Evolutionary conservation across 1,140 invertebrate species (phyloP).

Genomic region (Drosophila melanica): DNA sequence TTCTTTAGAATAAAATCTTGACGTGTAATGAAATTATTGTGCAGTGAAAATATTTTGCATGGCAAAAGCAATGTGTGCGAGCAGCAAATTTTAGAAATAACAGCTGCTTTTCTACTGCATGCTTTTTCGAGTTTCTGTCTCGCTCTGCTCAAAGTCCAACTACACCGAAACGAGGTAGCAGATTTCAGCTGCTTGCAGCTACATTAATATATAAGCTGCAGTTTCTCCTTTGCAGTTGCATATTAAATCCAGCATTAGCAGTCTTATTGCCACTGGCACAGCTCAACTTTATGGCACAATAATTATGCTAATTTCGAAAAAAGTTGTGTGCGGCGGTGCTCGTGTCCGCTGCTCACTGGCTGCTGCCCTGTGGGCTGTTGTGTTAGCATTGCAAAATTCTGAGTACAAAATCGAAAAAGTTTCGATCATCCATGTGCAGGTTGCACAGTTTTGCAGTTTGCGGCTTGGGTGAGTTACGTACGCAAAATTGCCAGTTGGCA

Average conservation of each 20-base stretch:
- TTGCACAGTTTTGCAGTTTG: conserved; percentile 45
- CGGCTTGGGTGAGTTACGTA: conserved; percentile 3
- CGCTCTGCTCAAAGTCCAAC: background rate
- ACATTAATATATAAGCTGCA: background rate
- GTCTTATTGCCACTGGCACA: conserved; percentile 55
- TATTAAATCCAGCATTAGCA: conserved; percentile 40
- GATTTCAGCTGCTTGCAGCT: conserved; percentile 13
- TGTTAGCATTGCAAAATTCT: conserved; percentile 67
- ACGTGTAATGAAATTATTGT: too few relatives aligned
- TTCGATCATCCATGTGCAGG: conserved; percentile 67
- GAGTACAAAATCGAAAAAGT: conserved; percentile 80
- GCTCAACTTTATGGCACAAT: conserved; percentile 71
- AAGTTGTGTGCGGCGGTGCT: conserved; percentile 57
- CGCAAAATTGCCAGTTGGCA: conserved; percentile 40
- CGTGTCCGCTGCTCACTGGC: background rate
- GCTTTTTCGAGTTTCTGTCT: background rate
- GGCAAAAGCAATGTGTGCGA: background rate
- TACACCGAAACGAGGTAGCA: background rate
- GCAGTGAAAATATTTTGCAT: too few relatives aligned
- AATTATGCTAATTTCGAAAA: conserved; percentile 76
- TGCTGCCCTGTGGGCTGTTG: conserved; percentile 38
- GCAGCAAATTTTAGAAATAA: too few relatives aligned
- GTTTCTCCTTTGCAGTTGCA: conserved; percentile 26
- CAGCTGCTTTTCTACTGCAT: background rate
- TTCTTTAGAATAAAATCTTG: too few relatives aligned